A percentile compares a stretch with the other conserved stretches of the same genome.
These are phyloP conservation scores for Cephus spinipes DNA, from an alignment of 2,888 invertebrate species.

Conservation along the genomic window DNA sequence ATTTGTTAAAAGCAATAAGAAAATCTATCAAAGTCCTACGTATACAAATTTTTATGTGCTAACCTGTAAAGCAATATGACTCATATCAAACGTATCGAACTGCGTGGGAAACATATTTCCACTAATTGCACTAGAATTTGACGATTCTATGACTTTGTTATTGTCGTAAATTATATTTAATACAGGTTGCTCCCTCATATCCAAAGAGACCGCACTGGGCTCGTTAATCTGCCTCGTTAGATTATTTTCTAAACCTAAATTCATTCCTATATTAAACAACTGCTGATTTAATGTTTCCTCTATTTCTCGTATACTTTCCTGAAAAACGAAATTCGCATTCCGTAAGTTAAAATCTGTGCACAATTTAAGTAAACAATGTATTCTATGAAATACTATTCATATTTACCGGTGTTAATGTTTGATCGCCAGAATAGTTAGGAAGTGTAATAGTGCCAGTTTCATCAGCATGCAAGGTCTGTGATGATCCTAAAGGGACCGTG, in stretches of 20 bases:
- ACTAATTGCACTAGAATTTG: constrained; percentile 34
- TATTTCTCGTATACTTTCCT: constrained; percentile 65
- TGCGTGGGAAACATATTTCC: constrained; percentile 48
- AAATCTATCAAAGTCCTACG: not conserved
- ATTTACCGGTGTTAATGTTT: constrained; percentile 60
- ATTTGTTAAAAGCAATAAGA: not conserved
- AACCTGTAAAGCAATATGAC: constrained; percentile 53
- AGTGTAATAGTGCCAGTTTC: constrained; percentile 63
- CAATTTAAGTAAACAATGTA: not conserved
- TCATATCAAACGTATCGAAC: constrained; percentile 57
- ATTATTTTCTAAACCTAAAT: constrained; percentile 43
- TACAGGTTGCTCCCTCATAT: constrained; percentile 42
- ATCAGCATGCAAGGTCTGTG: constrained; percentile 62
- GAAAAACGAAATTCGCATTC: constrained; percentile 12
- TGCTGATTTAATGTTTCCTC: constrained; percentile 65
- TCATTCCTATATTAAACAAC: constrained; percentile 58
- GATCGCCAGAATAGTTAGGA: constrained; percentile 57
- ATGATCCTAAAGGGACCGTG: constrained; percentile 42
- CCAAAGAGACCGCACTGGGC: constrained; percentile 26
- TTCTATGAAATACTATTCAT: constrained; percentile 5
- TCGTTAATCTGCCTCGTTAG: constrained; percentile 37
- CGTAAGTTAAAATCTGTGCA: not conserved
- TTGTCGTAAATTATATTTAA: constrained; percentile 56
- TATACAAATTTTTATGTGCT: constrained; percentile 14
- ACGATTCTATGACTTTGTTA: constrained; percentile 41